Conservation (phyloP, 2,888 invertebrate genomes). For the Leistus spinibarbis region DNA sequence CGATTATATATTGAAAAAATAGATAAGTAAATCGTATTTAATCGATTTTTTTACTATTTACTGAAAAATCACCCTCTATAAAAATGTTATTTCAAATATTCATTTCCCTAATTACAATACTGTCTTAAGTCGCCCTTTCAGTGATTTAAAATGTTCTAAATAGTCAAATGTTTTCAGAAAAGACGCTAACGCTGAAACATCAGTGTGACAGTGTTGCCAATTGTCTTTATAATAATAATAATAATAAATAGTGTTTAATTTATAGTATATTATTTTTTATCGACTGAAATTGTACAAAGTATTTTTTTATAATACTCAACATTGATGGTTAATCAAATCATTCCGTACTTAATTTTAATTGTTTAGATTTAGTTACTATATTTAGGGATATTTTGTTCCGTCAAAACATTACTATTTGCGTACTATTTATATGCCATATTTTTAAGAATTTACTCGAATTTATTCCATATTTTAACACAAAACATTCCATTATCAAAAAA, state of each 20-base stretch:
- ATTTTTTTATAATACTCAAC: neutral
- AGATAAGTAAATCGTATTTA: too few species aligned
- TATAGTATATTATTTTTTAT: neutral
- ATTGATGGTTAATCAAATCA: neutral
- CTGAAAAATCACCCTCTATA: too few species aligned
- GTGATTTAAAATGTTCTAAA: neutral
- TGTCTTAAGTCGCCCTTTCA: neutral
- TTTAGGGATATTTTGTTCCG: too few species aligned
- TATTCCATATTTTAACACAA: neutral
- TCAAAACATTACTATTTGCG: neutral
- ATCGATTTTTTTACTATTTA: too few species aligned
- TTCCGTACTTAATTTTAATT: neutral
- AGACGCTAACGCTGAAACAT: conserved; percentile 59
- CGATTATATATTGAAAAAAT: too few species aligned
- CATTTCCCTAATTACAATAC: too few species aligned
- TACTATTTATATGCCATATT: neutral
- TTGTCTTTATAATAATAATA: too few species aligned
- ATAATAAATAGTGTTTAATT: neutral
- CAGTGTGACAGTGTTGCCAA: conserved; percentile 49
- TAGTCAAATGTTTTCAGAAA: conserved; percentile 51
- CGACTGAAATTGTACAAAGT: conserved; percentile 7
- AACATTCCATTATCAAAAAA: neutral
- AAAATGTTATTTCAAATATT: too few species aligned
- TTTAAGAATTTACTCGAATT: neutral
- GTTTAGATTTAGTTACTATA: neutral